Evolutionary conservation across 2,797 vertebrate genomes (phyloP).

Genomic region (Mionectes olivaceus): DNA sequence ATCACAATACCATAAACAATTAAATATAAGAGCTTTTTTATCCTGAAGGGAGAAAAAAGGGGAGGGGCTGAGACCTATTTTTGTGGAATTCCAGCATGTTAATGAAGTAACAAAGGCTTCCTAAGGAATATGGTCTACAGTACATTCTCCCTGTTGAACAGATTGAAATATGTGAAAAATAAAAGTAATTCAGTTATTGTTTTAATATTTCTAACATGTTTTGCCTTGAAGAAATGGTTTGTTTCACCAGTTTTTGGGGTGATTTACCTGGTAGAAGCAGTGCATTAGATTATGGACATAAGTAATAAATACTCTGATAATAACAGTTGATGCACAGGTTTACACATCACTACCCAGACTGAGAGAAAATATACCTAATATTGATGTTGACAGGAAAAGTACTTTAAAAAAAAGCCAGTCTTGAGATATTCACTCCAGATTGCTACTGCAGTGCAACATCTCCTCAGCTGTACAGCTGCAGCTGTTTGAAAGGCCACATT

Average conservation of each 20-base stretch:
- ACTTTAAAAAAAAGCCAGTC: neutral
- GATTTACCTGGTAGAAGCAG: neutral
- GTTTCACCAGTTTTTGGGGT: neutral
- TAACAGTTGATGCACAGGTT: neutral
- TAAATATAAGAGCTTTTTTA: neutral
- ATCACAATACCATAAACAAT: neutral
- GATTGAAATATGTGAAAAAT: neutral
- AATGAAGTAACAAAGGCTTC: neutral
- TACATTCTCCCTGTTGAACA: fast-evolving
- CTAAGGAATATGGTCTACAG: neutral
- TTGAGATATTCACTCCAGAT: neutral
- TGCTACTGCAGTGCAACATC: neutral
- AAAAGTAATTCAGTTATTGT: neutral
- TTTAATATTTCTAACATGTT: neutral
- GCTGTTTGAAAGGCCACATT: neutral
- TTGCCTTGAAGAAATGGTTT: neutral
- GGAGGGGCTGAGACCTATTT: neutral
- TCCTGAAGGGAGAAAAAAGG: neutral
- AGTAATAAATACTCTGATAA: neutral
- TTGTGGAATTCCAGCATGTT: neutral
- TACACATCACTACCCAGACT: neutral
- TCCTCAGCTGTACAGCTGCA: neutral
- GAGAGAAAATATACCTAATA: neutral
- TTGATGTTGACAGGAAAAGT: neutral
- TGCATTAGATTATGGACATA: neutral